These are phyloP conservation scores for Pissodes strobi DNA, from an alignment of 1,140 invertebrate genomes.

Conservation along the genomic window DNA sequence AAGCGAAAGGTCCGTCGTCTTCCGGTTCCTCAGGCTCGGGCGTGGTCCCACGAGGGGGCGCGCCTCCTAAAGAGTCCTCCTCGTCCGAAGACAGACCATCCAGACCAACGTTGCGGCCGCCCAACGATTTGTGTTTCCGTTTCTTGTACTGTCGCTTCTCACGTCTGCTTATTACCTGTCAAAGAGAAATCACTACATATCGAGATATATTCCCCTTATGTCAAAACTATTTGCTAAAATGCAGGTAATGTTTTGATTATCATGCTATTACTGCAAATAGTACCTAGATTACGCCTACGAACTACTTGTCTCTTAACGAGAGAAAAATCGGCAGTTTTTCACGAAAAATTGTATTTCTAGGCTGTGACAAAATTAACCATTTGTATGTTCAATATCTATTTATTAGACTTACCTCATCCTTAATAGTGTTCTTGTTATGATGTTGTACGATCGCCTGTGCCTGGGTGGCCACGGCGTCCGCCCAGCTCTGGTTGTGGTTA, in stretches of 20 bases:
- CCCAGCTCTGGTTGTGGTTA: conserved; percentile 61
- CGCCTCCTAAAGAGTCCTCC: conserved; percentile 50
- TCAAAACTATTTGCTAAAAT: too few relatives aligned
- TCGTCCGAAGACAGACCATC: conserved; percentile 59
- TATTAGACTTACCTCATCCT: conserved; percentile 59
- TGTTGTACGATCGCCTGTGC: conserved; percentile 17
- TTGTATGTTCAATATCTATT: too few relatives aligned
- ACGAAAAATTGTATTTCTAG: too few relatives aligned
- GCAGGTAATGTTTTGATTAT: too few relatives aligned
- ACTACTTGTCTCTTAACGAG: too few relatives aligned
- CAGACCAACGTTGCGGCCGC: conserved; percentile 28
- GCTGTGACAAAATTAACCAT: too few relatives aligned
- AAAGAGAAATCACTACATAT: too few relatives aligned
- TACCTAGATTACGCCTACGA: too few relatives aligned
- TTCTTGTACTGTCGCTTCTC: conserved; percentile 92
- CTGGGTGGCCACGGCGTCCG: conserved; percentile 45
- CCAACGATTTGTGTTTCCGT: conserved; percentile 75
- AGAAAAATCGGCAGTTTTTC: too few relatives aligned
- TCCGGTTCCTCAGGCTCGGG: conserved; percentile 67
- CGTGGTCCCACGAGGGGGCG: conserved; percentile 41
- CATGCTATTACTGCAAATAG: too few relatives aligned
- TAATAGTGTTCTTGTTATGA: conserved; percentile 56
- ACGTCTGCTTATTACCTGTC: conserved; percentile 62
- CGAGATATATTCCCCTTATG: too few relatives aligned
- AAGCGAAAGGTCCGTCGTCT: conserved; percentile 86